Base-by-base conservation (phyloP, 2,888 invertebrate genomes). In the Diaphora mendica region DNA sequence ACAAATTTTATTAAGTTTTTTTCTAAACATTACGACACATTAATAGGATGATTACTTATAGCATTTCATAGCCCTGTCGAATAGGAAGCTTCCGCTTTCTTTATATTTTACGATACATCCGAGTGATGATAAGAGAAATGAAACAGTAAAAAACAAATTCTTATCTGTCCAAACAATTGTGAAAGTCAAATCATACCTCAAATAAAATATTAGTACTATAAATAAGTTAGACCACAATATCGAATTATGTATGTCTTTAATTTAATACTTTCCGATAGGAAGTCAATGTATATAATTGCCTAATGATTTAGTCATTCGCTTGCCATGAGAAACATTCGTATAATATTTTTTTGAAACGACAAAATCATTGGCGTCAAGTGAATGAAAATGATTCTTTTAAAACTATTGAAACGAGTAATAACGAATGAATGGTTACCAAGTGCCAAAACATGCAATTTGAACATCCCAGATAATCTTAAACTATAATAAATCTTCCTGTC, bases 1-100 rank as follows among this genome's bases (percentile, higher is more conserved):
- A 80, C 83, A 78, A 85, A 85, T 82, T 83, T 74, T 69, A 79
- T 70, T 51, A 66, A 30, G 39, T 79, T 76, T 78, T 73, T 17
- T 69, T 35, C 44, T 64, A 62, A 71, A 71, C 44, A 35, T 69
- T 73, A 55, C 23, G 55, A 59, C 26, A 59, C 26, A 59, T 59
- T 59, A 59, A 59, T 26, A 59, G 59, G 26, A 59, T 59, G 26
- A 59, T 62, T 62, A 30, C 62, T 62, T 62, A 17, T 17, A 17
- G 30, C 17, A 62, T 30, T 62, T 62, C 30, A 62, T 62, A 62
- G 62, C 30, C 13, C 30, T 30, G 17, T 62, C 30, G 30, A 62
- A 62, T 62, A 17, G 30, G 7, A 17, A 62, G 62, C 62, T 62
- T 62, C 62, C 62, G 15, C 30, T 30, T 30, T 30, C 26, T 62